These are phyloP conservation scores for Leptobrachium ailaonicum DNA, from an alignment of 2,113 vertebrate genomes.

Conservation along the genomic window DNA sequence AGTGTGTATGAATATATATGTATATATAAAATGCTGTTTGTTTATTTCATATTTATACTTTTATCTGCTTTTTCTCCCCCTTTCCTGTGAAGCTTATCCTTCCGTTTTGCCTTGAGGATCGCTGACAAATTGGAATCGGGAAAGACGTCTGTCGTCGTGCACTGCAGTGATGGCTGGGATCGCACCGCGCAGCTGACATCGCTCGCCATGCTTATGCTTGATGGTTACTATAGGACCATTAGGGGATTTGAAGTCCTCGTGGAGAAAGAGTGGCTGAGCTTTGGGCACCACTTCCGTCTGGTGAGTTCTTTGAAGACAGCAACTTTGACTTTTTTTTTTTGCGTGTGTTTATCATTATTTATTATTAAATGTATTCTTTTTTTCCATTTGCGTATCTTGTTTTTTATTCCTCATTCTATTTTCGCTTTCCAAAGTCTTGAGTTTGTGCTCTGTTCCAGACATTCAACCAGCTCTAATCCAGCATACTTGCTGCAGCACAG, in stretches of 20 bases:
- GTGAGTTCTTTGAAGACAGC: constrained; percentile 67
- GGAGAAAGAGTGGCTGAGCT: constrained; percentile 97
- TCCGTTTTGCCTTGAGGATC: constrained; percentile 88
- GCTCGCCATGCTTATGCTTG: constrained; percentile 91
- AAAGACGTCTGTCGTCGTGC: constrained; percentile 92
- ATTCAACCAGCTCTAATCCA: too few species aligned
- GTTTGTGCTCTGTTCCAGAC: too few species aligned
- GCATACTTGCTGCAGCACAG: too few species aligned
- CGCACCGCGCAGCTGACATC: constrained; percentile 92
- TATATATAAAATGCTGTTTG: neutral
- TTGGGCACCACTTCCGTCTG: constrained; percentile 93
- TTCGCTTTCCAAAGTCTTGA: too few species aligned
- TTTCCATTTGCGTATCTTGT: too few species aligned
- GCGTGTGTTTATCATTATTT: too few species aligned
- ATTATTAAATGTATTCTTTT: too few species aligned
- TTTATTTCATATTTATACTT: neutral
- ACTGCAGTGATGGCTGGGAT: constrained; percentile 97
- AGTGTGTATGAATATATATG: too few species aligned
- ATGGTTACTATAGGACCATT: constrained; percentile 88
- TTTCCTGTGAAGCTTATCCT: constrained; percentile 79
- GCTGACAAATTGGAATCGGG: constrained; percentile 94
- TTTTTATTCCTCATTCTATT: too few species aligned
- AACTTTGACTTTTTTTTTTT: too few species aligned
- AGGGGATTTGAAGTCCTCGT: constrained; percentile 89
- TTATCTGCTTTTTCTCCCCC: too few species aligned